phyloP scores from a whole-genome alignment of 2,113 vertebrate genomes.

The Sceloporus tristichus region DNA sequence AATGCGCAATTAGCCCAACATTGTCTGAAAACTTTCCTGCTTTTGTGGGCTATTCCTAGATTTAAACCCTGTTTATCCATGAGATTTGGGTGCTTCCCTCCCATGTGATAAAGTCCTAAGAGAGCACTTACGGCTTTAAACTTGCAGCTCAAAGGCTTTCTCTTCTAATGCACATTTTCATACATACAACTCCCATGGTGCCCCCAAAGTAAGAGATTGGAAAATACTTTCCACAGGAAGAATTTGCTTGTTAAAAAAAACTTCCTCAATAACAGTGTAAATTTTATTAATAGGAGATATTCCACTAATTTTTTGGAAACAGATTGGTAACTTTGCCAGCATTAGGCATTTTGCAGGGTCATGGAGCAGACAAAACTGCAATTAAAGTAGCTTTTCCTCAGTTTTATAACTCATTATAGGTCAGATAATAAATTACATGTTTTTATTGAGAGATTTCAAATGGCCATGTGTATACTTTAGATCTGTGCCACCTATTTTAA shows the following conservation, averaged over 20 bases:
- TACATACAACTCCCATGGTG: neutral
- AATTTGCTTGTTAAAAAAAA: neutral
- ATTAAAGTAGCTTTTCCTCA: conserved; percentile 1
- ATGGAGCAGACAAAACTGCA: neutral
- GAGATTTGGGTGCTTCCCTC: too few relatives aligned
- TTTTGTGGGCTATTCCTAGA: too few relatives aligned
- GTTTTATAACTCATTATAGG: conserved; percentile 10
- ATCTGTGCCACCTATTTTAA: conserved; percentile 10
- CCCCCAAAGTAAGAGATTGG: neutral
- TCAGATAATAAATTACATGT: conserved; percentile 29
- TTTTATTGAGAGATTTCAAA: conserved; percentile 37
- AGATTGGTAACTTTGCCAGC: conserved; percentile 36
- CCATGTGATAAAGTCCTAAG: neutral
- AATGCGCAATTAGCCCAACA: too few relatives aligned
- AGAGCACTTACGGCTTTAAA: neutral
- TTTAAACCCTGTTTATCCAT: too few relatives aligned
- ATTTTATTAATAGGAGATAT: conserved; percentile 29
- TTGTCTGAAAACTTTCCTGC: too few relatives aligned
- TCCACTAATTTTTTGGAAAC: conserved; percentile 31
- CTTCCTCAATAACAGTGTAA: conserved; percentile 37
- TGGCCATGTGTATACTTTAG: neutral
- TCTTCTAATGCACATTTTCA: neutral
- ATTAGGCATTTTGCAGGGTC: conserved; percentile 33
- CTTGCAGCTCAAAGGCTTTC: neutral
- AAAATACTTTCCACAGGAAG: neutral